phyloP scores from a whole-genome alignment of 2,113 vertebrate genomes.

The Chionis minor region DNA sequence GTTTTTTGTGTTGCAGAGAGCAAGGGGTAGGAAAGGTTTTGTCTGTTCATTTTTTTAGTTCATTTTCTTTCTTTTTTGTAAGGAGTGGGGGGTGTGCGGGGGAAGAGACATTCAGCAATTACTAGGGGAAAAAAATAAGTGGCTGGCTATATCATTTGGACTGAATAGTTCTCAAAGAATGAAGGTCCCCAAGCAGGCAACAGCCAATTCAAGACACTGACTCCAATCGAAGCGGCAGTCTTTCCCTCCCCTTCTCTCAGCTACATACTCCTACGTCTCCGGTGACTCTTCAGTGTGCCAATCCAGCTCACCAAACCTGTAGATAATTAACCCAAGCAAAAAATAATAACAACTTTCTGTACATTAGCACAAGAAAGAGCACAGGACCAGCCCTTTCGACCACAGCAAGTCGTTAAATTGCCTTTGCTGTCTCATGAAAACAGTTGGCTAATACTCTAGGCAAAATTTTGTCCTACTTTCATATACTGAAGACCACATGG shows the following conservation, averaged over 20 bases:
- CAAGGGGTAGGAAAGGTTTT: conserved; percentile 7
- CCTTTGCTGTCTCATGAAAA: background rate
- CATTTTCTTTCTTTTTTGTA: background rate
- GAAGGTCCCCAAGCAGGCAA: background rate
- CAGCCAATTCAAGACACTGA: background rate
- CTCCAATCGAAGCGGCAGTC: background rate
- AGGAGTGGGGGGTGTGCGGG: no score
- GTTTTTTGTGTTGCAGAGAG: background rate
- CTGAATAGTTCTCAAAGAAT: background rate
- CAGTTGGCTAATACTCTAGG: background rate
- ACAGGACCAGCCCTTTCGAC: background rate
- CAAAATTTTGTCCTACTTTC: conserved; percentile 16
- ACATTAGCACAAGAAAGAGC: conserved; percentile 23
- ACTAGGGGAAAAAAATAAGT: background rate
- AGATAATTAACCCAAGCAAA: conserved; percentile 4
- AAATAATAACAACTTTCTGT: background rate
- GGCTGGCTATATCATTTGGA: background rate
- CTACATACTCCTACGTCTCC: background rate
- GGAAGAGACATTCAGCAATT: background rate
- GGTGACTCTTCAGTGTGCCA: background rate
- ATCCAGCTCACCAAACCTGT: conserved; percentile 15
- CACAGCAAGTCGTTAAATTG: background rate
- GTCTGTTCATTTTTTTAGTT: background rate
- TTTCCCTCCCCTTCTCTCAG: conserved; percentile 30
- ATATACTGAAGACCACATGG: background rate